A percentile compares a stretch with the other conserved stretches of the same genome.
These are phyloP conservation scores for Falco cherrug DNA, from an alignment of 2,797 vertebrate genomes.

Conservation along the genomic window DNA sequence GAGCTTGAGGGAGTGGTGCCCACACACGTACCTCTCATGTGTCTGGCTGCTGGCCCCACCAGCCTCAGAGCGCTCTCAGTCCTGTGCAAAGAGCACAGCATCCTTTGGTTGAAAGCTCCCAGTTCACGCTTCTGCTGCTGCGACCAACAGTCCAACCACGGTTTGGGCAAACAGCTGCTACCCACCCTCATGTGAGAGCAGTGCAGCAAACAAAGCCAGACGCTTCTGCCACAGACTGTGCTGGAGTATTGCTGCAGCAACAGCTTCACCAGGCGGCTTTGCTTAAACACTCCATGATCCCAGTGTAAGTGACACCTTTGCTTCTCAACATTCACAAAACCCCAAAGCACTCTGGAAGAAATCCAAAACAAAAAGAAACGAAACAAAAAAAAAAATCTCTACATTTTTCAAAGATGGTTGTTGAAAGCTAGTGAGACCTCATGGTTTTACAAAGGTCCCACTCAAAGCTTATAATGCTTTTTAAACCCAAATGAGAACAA, in stretches of 20 bases:
- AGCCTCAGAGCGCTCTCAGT: accelerated
- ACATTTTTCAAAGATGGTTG: neutral
- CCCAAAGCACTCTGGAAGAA: neutral
- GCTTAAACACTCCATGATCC: conserved; percentile 1
- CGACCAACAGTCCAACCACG: neutral
- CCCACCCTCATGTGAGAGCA: neutral
- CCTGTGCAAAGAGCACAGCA: accelerated
- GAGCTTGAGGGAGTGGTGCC: neutral
- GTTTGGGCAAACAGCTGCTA: neutral
- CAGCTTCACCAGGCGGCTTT: neutral
- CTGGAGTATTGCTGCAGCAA: accelerated
- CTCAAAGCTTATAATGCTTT: neutral
- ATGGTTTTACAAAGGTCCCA: neutral
- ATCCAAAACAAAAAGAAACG: neutral
- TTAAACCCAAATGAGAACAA: neutral
- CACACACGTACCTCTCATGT: accelerated
- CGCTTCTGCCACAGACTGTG: neutral
- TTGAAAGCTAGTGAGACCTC: neutral
- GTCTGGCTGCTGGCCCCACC: neutral
- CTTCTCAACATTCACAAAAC: neutral
- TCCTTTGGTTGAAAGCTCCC: neutral
- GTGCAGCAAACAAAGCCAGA: neutral
- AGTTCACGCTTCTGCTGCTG: neutral
- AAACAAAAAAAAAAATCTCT: neutral
- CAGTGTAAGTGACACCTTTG: neutral